A percentile compares a stretch with the other conserved stretches of the same genome.
These are phyloP conservation scores for Hirudinaria manillensis DNA, from an alignment of 2,888 invertebrate species.

Conservation along the genomic window DNA sequence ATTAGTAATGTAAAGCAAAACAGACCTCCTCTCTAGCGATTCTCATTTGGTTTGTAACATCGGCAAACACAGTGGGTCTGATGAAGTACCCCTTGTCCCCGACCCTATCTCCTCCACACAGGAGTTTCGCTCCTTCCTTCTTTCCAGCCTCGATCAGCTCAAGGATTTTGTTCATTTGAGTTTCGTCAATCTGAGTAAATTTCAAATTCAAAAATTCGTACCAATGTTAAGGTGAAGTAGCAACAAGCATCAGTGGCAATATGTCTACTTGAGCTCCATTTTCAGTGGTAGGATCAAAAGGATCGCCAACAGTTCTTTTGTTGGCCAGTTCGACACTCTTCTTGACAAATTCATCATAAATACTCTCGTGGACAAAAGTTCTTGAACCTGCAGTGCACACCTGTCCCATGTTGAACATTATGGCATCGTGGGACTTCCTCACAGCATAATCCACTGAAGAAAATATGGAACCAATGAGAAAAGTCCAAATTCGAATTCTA, in stretches of 20 bases:
- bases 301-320: slow-evolving; percentile 72
- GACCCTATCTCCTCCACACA: slow-evolving; percentile 64
- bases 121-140: slow-evolving; percentile 71
- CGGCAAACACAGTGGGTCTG: slow-evolving; percentile 56
- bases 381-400: slow-evolving; percentile 88
- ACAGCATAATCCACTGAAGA: slow-evolving; percentile 43
- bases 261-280: slow-evolving; percentile 74
- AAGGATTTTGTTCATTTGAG: slow-evolving; percentile 70
- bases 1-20: too few relatives aligned
- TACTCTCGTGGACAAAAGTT: slow-evolving; percentile 78
- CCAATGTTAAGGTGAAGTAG: too few relatives aligned
- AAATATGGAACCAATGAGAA: neutral
- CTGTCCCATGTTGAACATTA: slow-evolving; percentile 81
- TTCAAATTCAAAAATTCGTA: too few relatives aligned
- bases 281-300: slow-evolving; percentile 64
- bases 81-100: slow-evolving; percentile 56
- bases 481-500: neutral
- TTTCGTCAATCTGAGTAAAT: slow-evolving; percentile 63
- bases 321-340: slow-evolving; percentile 69
- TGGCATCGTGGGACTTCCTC: slow-evolving; percentile 73
- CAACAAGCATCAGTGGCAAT: too few relatives aligned
- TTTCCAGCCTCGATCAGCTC: slow-evolving; percentile 71
- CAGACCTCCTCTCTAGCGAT: slow-evolving; percentile 60
- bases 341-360: slow-evolving; percentile 84
- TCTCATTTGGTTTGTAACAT: slow-evolving; percentile 56